A percentile compares a stretch with the other conserved stretches of the same genome.
Evolutionary conservation across 2,888 invertebrate species (phyloP).

Genomic region (Drosophila prostipennis): DNA sequence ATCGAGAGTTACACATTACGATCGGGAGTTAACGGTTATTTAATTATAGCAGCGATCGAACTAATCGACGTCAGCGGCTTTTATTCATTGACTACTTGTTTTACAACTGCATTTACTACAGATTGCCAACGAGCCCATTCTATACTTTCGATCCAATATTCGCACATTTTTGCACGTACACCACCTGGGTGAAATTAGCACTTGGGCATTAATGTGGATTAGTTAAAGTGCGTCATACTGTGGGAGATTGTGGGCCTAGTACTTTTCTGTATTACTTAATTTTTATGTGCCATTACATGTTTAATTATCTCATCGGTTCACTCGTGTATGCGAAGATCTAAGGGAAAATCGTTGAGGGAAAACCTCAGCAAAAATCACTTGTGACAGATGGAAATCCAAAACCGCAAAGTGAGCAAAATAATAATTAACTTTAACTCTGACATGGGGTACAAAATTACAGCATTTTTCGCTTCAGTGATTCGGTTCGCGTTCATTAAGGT

Average conservation of each 20-base stretch:
- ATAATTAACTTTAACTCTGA: slow-evolving; percentile 34
- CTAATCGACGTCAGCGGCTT: slow-evolving; percentile 43
- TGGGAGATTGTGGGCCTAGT: slow-evolving; percentile 2
- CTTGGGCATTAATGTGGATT: slow-evolving; percentile 33
- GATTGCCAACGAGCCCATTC: slow-evolving; percentile 22
- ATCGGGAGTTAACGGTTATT: slow-evolving; percentile 25
- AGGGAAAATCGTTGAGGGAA: slow-evolving; percentile 14
- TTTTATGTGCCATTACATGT: slow-evolving; percentile 16
- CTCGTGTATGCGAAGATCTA: slow-evolving; percentile 8
- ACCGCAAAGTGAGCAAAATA: slow-evolving; percentile 39
- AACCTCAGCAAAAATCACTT: slow-evolving; percentile 21
- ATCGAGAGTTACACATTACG: slow-evolving; percentile 17
- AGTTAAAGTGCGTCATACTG: slow-evolving; percentile 23
- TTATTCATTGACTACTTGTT: slow-evolving; percentile 55
- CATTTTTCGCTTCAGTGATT: slow-evolving; percentile 48
- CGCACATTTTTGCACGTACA: slow-evolving; percentile 63
- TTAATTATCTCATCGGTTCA: slow-evolving; percentile 29
- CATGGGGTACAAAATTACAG: slow-evolving; percentile 53
- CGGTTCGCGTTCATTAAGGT: slow-evolving; percentile 2
- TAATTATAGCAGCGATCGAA: slow-evolving; percentile 47
- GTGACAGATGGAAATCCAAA: slow-evolving; percentile 43
- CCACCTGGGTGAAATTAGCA: slow-evolving; percentile 28
- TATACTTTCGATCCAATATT: slow-evolving; percentile 11
- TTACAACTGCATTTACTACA: slow-evolving; percentile 42
- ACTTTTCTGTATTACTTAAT: slow-evolving; percentile 27